Base-by-base conservation (phyloP, 2,113 vertebrate species). In the Dicentrarchus labrax region DNA sequence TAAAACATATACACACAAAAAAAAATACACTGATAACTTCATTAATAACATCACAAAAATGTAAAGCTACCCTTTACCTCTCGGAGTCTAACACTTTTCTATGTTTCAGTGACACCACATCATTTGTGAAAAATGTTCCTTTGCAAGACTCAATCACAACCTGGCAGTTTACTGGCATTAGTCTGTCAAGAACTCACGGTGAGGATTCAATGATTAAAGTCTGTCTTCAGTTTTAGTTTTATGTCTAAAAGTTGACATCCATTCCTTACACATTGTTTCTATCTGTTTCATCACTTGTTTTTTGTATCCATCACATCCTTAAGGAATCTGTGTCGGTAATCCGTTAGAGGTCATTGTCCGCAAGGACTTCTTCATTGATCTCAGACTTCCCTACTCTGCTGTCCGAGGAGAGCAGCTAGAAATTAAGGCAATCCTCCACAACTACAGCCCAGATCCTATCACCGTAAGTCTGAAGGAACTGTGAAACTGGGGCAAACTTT, bases 61-160 rank as follows among this genome's bases (percentile, higher is more conserved):
- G 17, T 17, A 16, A 36, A 59, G 4, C 22, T 12, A 59, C 22
- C 19, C 0, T 5, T 56, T 11, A 57, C 17, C 17, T 43, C 38
- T n/a, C 2, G 12, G 10, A 64, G 3, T 45, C 11, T 45, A 45
- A 45, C 9, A 45, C 92, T 30, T 82, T n/a, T 76, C 13, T 79
- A 5, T 85, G 2, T 88, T 92, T 71, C 75, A 95, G 93, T 86
- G 54, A 24, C 0, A n/a, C 76, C 21, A 91, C 82, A 39, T 70
- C 65, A 0, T 0, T 8, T 4, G 6, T 3, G 2, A 91, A 0
- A 67, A 11, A 0, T 2, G 8, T 76, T 43, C 95, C 93, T 41
- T 80, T 99, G 78, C 95, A 94, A 85, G 97, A 98, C 56, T 97
- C 97, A 48, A 97, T 98, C 90, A 98, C 97, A 61, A 98, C 97